A percentile compares a stretch with the other conserved stretches of the same genome.
Evolutionary conservation across 2,888 invertebrate species (phyloP).

Genomic region (Pterostichus madidus): DNA sequence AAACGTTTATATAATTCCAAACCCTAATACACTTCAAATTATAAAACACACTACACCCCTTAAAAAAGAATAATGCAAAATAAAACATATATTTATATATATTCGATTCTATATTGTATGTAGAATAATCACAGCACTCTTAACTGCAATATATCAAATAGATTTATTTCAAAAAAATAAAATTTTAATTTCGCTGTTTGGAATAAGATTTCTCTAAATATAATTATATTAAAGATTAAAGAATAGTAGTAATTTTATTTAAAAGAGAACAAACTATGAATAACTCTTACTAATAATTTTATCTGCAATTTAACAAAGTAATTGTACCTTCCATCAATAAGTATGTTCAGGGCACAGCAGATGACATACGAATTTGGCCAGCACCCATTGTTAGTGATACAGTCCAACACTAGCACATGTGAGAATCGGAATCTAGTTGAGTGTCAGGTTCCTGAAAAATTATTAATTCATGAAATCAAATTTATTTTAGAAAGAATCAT

Average conservation of each 20-base stretch:
- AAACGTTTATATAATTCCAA: conserved; percentile 37
- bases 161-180: conserved; percentile 49
- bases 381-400: conserved; percentile 30
- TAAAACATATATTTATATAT: conserved; percentile 26
- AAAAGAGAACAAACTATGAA: conserved; percentile 47
- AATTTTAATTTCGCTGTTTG: conserved; percentile 56
- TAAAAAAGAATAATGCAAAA: conserved; percentile 10
- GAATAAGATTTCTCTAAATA: conserved; percentile 36
- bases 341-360: conserved; percentile 42
- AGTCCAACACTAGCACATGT: conserved; percentile 70
- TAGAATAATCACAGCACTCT: conserved; percentile 56
- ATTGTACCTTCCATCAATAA: conserved; percentile 52
- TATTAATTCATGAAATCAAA: background rate
- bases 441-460: conserved; percentile 68
- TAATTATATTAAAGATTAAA: conserved; percentile 48
- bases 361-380: conserved; percentile 28
- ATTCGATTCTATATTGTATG: conserved; percentile 25
- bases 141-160: conserved; percentile 58
- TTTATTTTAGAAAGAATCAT: too few relatives aligned
- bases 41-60: conserved; percentile 48
- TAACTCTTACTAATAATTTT: conserved; percentile 51
- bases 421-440: conserved; percentile 69
- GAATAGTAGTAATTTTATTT: conserved; percentile 55
- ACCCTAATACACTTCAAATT: conserved; percentile 47
- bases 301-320: conserved; percentile 52